Base-by-base conservation (phyloP, 1,140 invertebrate species). In the Mactra quadrangularis region DNA sequence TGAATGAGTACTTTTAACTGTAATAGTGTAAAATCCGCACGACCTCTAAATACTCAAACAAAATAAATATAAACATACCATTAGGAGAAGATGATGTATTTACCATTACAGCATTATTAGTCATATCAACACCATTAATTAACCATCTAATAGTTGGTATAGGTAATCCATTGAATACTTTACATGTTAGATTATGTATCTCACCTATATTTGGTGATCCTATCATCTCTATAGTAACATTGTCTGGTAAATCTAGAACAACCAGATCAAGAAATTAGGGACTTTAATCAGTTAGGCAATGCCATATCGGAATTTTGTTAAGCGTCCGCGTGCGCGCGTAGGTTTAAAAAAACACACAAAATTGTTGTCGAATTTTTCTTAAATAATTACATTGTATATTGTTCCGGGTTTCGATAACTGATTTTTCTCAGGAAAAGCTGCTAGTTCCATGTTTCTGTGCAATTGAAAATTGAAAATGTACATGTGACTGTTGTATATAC, bases 181-280 rank as follows among this genome's bases (percentile, higher is more conserved):
- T 82, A 57, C 79, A 82, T 3, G 79, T 82, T 1, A 82, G 33
- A 57, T 82, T 82, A 9, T 74, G 68, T 15, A 70, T 74, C 57
- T 64, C 59, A 19, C 79, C 79, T 4, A 33, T 60, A 38, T 74
- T 53, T 6, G 79, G 68, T n/a, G 27, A 6, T 29, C 70, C 50
- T 19, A 27, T 25, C 70, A 53, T 59, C 13, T 38, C 47, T 17
- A 82, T 60, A 0, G 68, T 41, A 15, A 82, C 71, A 33, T 41
- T 64, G n/a, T 59, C n/a, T n/a, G 79, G 79, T 17, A 82, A 57
- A 52, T 74, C 79, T 82, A 55, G 15, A 35, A 35, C 4, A 25
- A 27, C 29, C n/a, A n/a, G n/a, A n/a, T n/a, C n/a, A n/a, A 29
- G 31, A 45, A 68, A 31, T 41, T 13, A 19, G n/a, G 7, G 11